Percentiles rank a stretch among this genome's conserved stretches.
These are phyloP conservation scores for Chaetodon trifasciatus DNA, from an alignment of 2,797 vertebrate species.

Conservation along the genomic window DNA sequence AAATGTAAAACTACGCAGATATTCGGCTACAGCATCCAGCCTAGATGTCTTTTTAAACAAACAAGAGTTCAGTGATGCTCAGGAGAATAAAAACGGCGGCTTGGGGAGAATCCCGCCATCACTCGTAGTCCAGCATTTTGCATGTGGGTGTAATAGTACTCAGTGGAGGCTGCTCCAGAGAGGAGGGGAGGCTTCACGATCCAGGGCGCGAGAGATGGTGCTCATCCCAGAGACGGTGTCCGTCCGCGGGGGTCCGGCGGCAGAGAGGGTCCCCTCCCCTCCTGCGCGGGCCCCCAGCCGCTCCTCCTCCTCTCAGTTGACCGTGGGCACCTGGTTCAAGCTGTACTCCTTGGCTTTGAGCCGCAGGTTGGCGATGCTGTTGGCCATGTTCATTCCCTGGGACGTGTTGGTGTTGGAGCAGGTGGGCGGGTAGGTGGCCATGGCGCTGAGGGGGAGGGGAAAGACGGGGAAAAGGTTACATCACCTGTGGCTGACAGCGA, in stretches of 20 bases:
- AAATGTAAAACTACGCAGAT: conserved; percentile 62
- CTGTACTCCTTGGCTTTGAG: conserved; percentile 99
- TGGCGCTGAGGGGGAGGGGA: conserved; percentile 86
- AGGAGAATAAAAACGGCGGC: conserved; percentile 34
- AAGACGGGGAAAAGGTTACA: conserved; percentile 39
- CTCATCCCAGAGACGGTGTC: conserved; percentile 35
- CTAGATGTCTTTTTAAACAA: conserved; percentile 51
- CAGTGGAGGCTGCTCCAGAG: conserved; percentile 14
- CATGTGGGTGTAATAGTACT: conserved; percentile 3
- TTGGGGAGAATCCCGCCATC: conserved; percentile 62
- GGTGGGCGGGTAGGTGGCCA: conserved; percentile 95
- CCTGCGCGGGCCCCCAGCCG: conserved; percentile 38
- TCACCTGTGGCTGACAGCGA: conserved; percentile 42
- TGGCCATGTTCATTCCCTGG: conserved; percentile 99
- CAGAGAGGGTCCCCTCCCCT: conserved; percentile 11
- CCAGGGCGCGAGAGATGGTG: conserved; percentile 16
- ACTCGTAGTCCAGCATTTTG: conserved; percentile 38
- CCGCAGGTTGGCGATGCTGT: conserved; percentile 99
- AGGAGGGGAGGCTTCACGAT: conserved; percentile 20
- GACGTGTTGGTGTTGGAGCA: conserved; percentile 94
- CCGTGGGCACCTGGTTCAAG: conserved; percentile 99
- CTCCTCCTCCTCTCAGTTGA: conserved; percentile 89
- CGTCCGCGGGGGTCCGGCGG: background rate
- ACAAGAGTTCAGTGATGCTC: conserved; percentile 57
- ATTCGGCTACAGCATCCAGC: conserved; percentile 58